A percentile compares a stretch with the other conserved stretches of the same genome.
These are phyloP conservation scores for Aptenodytes patagonicus DNA, from an alignment of 2,113 vertebrate genomes.

Conservation along the genomic window DNA sequence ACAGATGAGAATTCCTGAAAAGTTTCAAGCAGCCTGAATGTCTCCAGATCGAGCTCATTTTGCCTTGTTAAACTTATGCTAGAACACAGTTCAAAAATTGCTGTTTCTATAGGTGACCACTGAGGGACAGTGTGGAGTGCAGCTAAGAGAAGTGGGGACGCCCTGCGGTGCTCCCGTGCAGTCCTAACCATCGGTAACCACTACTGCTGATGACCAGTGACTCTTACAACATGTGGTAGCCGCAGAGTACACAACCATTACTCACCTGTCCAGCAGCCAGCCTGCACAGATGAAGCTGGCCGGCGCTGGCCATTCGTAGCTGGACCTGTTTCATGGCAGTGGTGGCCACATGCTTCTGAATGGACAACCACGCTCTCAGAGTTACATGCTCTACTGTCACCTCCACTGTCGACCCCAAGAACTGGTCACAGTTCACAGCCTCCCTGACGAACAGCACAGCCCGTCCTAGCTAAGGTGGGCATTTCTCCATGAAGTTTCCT, in stretches of 20 bases:
- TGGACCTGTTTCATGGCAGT: not conserved
- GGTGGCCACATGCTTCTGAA: not conserved
- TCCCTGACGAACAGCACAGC: not conserved
- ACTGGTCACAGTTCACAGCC: not conserved
- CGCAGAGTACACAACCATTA: not conserved
- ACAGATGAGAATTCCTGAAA: not conserved
- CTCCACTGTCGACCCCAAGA: not conserved
- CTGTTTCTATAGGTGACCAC: not conserved
- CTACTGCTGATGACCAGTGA: not conserved
- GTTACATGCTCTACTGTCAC: not conserved
- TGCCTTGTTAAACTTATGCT: not conserved
- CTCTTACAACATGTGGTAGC: not conserved
- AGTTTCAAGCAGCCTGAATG: not conserved
- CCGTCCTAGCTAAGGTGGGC: not conserved
- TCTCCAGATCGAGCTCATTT: not conserved
- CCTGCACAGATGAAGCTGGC: not conserved
- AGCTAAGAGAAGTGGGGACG: not conserved
- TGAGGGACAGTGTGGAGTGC: not conserved
- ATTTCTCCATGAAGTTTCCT: not conserved
- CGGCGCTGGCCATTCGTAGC: rapidly evolving
- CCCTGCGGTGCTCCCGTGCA: not conserved
- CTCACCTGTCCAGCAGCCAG: not conserved
- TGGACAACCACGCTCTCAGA: not conserved
- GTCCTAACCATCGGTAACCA: not conserved
- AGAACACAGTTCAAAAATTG: not conserved